Percentiles rank a stretch among this genome's conserved stretches.
phyloP scores from a whole-genome alignment of 2,113 vertebrate genomes.

The Dasyornis broadbenti region DNA sequence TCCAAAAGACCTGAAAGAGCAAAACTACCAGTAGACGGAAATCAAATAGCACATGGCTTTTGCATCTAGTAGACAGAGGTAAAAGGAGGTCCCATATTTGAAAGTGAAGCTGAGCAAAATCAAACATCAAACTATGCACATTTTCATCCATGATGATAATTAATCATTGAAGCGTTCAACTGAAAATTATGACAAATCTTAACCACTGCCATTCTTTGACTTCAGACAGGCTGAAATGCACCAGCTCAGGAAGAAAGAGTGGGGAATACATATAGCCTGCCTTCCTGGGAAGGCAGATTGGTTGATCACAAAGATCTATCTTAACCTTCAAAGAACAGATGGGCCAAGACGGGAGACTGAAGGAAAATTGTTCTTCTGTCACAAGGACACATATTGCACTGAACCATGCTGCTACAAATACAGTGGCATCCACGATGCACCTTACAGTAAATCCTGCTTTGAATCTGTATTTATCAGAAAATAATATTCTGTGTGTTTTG shows the following conservation, averaged over 20 bases:
- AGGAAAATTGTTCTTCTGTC: background rate
- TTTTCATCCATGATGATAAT: background rate
- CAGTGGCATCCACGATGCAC: background rate
- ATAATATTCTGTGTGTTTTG: background rate
- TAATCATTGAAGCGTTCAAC: background rate
- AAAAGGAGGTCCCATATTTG: background rate
- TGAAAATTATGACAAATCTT: background rate
- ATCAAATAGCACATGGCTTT: background rate
- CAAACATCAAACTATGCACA: background rate
- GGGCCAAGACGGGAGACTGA: background rate
- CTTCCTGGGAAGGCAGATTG: background rate
- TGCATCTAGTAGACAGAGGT: background rate
- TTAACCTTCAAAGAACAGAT: background rate
- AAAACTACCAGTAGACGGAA: background rate
- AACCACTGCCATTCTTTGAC: background rate
- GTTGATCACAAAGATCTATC: background rate
- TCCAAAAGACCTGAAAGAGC: background rate
- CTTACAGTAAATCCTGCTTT: background rate
- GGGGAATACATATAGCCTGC: background rate
- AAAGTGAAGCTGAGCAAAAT: background rate
- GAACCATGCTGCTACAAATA: background rate
- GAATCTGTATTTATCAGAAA: background rate
- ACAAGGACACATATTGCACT: background rate
- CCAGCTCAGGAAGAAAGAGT: background rate
- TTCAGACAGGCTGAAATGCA: background rate